Evolutionary conservation across 2,888 invertebrate species (phyloP), one percentile per base, ranked within the genome.

Genomic region (Epistrophe eligans): DNA sequence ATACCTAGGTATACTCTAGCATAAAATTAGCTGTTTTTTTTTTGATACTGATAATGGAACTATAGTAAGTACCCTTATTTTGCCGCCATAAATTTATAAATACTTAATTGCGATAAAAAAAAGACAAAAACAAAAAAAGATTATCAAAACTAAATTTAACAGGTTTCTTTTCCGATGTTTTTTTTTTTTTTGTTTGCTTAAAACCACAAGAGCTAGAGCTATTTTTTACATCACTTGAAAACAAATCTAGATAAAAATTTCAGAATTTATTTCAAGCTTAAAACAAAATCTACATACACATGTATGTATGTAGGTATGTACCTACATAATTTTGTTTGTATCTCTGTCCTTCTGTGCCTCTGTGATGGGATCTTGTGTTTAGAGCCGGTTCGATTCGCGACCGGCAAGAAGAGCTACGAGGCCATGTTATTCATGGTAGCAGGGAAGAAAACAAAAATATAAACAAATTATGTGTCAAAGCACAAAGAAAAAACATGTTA

Each of bases 381-480:
- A 11, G 45, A 64, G 66, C 66, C 66, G 48, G 66, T 66, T 48
- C 48, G 48, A 60, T 15, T 55, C 28, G 55, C 19, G 15, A 40
- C 60, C 38, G 19, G 40, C 38, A 60, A 13, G 17, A 1, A 4
- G 17, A 17, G 11, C 58, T 11, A n/a, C 10, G 58, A 35, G 28
- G 28, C 35, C 17, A 55, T 55, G 28, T n/a, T 58, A 11, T 57
- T 57, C n/a, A 13, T 40, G 13, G 38, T 9, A 32, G 32, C 17
- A 28, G 52, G 24, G n/a, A 24, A 32, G 7, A 11, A 15, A 64
- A 32, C 17, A 66, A 66, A 66, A 76, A 84, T 71, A 71, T 80
- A 76, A 79, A 84, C 79, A 79, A 79, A 74, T 79, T 84, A 58
- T 64, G 40, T 60, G 66, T 71, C 66, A 79, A 80, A 83, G 67